phyloP scores from a whole-genome alignment of 2,113 vertebrate species.

The Sylvia atricapilla region DNA sequence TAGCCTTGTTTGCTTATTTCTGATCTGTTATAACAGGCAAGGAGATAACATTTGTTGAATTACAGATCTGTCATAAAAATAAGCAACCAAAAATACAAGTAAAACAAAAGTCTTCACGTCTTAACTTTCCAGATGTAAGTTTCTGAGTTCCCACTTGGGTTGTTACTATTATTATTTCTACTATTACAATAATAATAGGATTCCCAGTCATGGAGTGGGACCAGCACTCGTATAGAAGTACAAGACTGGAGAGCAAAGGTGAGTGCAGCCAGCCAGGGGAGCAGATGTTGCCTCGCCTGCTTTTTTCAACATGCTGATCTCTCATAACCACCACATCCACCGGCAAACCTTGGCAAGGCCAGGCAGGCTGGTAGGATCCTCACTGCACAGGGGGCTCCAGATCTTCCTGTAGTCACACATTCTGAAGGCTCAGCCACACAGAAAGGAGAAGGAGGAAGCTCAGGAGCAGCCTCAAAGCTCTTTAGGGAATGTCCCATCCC shows the following conservation, averaged over 20 bases:
- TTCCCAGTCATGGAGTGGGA: conserved; percentile 2
- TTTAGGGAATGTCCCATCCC: background rate
- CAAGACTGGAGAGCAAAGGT: background rate
- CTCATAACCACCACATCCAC: background rate
- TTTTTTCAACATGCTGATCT: background rate
- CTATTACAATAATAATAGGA: conserved; percentile 32
- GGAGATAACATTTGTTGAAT: conserved; percentile 7
- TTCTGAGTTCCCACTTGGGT: conserved; percentile 15
- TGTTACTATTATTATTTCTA: conserved; percentile 35
- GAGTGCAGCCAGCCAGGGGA: background rate
- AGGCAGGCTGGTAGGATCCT: background rate
- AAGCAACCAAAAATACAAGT: conserved; percentile 6
- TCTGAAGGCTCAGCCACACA: background rate
- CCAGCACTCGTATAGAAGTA: background rate
- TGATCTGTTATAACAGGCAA: background rate
- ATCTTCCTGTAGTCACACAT: background rate
- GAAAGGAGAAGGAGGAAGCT: background rate
- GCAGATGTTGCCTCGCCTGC: background rate
- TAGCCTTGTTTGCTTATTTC: background rate
- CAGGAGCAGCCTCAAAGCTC: background rate
- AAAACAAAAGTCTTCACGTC: background rate
- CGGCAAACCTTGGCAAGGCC: background rate
- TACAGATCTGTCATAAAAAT: conserved; percentile 8
- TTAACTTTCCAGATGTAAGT: conserved; percentile 50
- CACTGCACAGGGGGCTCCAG: background rate